phyloP scores from a whole-genome alignment of 2,797 vertebrate genomes.

The Anguilla pacifica region DNA sequence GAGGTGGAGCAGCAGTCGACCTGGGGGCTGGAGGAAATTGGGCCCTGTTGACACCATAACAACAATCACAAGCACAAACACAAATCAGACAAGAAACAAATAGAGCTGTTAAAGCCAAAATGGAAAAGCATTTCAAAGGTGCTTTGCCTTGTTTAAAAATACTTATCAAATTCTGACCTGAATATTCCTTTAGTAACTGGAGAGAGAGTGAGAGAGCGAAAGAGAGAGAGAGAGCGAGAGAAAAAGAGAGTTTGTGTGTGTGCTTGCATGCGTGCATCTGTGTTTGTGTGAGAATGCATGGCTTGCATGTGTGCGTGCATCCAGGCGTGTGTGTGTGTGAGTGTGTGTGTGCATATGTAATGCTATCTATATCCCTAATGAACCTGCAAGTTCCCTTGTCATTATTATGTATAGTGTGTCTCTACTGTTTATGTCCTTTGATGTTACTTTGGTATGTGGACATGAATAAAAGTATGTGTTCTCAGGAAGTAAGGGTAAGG shows the following conservation, averaged over 20 bases:
- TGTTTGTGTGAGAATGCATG: neutral
- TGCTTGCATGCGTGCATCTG: neutral
- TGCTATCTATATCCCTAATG: neutral
- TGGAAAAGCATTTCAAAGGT: neutral
- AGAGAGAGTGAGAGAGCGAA: neutral
- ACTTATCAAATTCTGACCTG: neutral
- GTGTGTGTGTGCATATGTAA: neutral
- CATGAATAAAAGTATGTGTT: too few species aligned
- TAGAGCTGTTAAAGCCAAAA: slow-evolving; percentile 5
- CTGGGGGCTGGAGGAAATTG: slow-evolving; percentile 19
- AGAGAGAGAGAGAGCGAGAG: neutral
- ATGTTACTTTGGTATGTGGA: too few species aligned
- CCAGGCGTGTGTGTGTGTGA: neutral
- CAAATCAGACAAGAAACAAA: neutral
- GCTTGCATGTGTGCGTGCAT: neutral
- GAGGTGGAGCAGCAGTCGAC: slow-evolving; percentile 6
- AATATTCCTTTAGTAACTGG: neutral
- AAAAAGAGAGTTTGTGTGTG: neutral
- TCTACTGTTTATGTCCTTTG: too few species aligned
- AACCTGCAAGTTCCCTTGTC: too few species aligned
- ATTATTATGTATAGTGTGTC: too few species aligned
- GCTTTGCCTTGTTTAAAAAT: neutral
- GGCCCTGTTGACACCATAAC: slow-evolving; percentile 22
- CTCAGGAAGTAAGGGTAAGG: neutral
- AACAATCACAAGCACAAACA: slow-evolving; percentile 6